These are phyloP conservation scores for Boloria selene DNA, from an alignment of 2,888 invertebrate genomes.

Conservation along the genomic window DNA sequence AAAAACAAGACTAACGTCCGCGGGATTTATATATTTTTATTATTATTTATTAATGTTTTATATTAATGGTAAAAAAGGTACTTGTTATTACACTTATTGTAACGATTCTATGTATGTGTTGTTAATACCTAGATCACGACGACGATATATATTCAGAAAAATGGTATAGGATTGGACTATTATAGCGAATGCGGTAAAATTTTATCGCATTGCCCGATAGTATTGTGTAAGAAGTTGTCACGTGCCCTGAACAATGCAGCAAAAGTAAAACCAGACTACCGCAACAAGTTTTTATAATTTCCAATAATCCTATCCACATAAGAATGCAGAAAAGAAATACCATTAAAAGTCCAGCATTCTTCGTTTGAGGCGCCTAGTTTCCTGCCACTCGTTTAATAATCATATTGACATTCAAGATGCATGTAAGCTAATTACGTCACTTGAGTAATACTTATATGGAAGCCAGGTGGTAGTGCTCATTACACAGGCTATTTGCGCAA, in stretches of 20 bases:
- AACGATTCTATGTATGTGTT: too few species aligned
- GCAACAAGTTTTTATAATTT: conserved; percentile 25
- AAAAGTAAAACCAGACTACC: conserved; percentile 18
- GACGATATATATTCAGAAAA: too few species aligned
- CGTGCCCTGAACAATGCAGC: conserved; percentile 28
- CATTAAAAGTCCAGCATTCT: conserved; percentile 29
- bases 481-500: conserved; percentile 42
- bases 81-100: too few species aligned
- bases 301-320: conserved; percentile 22
- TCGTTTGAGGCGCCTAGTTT: conserved; percentile 36
- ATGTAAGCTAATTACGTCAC: conserved; percentile 43
- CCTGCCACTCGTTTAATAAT: conserved; percentile 36
- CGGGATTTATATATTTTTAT: too few species aligned
- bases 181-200: not conserved
- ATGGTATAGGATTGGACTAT: not conserved
- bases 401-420: conserved; percentile 42
- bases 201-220: not conserved
- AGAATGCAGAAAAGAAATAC: conserved; percentile 32
- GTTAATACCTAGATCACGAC: too few species aligned
- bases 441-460: conserved; percentile 43
- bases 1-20: too few species aligned
- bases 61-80: too few species aligned
- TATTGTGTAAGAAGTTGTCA: conserved; percentile 17
- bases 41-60: too few species aligned
- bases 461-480: conserved; percentile 42